Base-by-base conservation (phyloP, 2,888 invertebrate species). In the Ophion ventricosus region DNA sequence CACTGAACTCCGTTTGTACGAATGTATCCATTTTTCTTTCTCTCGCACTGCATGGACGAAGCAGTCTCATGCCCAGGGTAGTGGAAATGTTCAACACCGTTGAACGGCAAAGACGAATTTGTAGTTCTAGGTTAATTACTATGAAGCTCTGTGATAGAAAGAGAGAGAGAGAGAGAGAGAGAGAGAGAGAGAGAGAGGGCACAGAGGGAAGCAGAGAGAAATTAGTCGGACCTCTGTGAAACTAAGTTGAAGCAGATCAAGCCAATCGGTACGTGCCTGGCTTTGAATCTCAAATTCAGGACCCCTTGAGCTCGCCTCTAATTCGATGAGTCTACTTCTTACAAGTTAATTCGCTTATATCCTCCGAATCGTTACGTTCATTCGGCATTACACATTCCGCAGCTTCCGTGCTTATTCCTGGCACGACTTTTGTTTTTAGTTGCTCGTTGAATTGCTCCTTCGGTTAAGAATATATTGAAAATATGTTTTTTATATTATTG, bases 301-400 rank as follows among this genome's bases (percentile, higher is more conserved):
- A 43, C 54, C 61, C 40, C 64, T 64, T 67, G 29, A 25, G 61
- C 66, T 49, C 64, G 66, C 76, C 81, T 63, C 61, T 61, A 66
- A 81, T 63, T 57, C 81, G 69, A 35, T 57, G 84, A 88, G 87
- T 85, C 88, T 88, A 88, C 88, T 89, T 89, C 89, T 89, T 85
- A 88, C 86, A 88, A 86, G 87, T 89, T 90, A 88, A 91, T 91
- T 90, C 87, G 89, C 89, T 89, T 87, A 86, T 87, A 23, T 57
- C 87, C 78, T 43, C 10, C 23, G 56, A n/a, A 83, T 86, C 87
- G 87, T 88, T 88, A 86, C 86, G 87, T 82, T 88, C 88, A 91
- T 87, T 78, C 85, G 87, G 87, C 88, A 88, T 63, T 78, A 61
- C 59, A 23, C 11, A 29, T 43, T 29, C 8, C 23, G 17, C 67